These are phyloP conservation scores for Drosophila emarginata DNA, from an alignment of 2,888 invertebrate genomes.

Conservation along the genomic window DNA sequence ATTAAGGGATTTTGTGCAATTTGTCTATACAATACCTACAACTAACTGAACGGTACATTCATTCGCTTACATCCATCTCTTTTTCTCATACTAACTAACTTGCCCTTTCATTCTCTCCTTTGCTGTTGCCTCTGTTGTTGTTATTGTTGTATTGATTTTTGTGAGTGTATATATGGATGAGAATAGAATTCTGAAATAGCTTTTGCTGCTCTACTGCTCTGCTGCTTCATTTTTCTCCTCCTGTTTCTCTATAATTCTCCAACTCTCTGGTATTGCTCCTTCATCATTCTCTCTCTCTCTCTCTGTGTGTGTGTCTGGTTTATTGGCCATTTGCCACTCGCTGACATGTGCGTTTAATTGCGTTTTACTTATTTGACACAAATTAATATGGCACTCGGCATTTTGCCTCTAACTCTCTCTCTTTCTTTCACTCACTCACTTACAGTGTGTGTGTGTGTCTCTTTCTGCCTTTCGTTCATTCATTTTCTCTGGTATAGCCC, in stretches of 20 bases:
- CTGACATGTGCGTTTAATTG: constrained; percentile 79
- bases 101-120: not conserved
- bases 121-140: constrained; percentile 27
- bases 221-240: not conserved
- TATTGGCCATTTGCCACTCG: constrained; percentile 70
- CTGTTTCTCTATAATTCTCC: not conserved
- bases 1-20: constrained; percentile 73
- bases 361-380: constrained; percentile 78
- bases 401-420: constrained; percentile 5
- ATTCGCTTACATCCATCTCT: constrained; percentile 15
- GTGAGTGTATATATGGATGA: constrained; percentile 19
- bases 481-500: constrained; percentile 29
- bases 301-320: constrained; percentile 26
- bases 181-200: constrained; percentile 20
- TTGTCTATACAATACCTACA: constrained; percentile 44
- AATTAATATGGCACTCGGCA: constrained; percentile 69
- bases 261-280: too few relatives aligned
- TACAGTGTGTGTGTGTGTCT: too few relatives aligned
- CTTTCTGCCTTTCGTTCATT: too few relatives aligned
- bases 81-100: not conserved
- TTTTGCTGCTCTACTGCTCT: not conserved
- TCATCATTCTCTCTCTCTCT: not conserved
- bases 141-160: constrained; percentile 60
- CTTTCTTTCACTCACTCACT: not conserved
- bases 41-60: not conserved